Evolutionary conservation across 1,140 invertebrate genomes (phyloP), one percentile per base, ranked within the genome.

Genomic region (Phortica variegata): DNA sequence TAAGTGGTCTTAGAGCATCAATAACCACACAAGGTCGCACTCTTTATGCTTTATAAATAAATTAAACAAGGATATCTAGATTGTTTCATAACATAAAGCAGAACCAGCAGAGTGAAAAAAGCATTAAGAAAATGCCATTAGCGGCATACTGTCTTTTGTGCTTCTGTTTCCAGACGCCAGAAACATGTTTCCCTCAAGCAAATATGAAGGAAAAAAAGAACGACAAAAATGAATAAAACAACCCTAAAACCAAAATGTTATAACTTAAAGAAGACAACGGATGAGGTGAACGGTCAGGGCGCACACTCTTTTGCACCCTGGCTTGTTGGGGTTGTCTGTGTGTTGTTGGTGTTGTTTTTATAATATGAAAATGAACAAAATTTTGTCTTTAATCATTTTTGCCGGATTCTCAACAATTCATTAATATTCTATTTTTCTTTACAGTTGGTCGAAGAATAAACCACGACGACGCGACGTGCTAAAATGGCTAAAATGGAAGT

Each of bases 401-500:
- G n/a, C n/a, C n/a, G n/a, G n/a, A n/a, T n/a, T n/a, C n/a, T n/a
- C n/a, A n/a, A n/a, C 16, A 19, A 2, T 6, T 26, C 21, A 7
- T n/a, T 32, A 3, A 33, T 43, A 8, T 10, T 20, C 3, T 36
- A 5, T 37, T 29, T 34, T 4, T 17, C 7, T 23, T 68, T 60
- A 0, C 63, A 68, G 63, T 58, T 56, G 18, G 15, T 15, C 54
- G 63, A 68, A 45, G 55, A 58, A 40, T 45, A 52, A 60, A 63
- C 56, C 65, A 69, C 63, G 61, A 72, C 68, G 68, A 72, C 68
- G 68, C 68, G 68, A 72, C 68, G 68, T 55, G 63, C 66, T 48
- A 66, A 72, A 59, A 81, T 81, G 79, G 80, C 80, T 57, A 80
- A 81, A 76, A 84, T 84, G 82, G 82, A 84, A 56, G 78, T 83